These are phyloP conservation scores for Thera obeliscata DNA, from an alignment of 2,888 invertebrate genomes.

Conservation along the genomic window DNA sequence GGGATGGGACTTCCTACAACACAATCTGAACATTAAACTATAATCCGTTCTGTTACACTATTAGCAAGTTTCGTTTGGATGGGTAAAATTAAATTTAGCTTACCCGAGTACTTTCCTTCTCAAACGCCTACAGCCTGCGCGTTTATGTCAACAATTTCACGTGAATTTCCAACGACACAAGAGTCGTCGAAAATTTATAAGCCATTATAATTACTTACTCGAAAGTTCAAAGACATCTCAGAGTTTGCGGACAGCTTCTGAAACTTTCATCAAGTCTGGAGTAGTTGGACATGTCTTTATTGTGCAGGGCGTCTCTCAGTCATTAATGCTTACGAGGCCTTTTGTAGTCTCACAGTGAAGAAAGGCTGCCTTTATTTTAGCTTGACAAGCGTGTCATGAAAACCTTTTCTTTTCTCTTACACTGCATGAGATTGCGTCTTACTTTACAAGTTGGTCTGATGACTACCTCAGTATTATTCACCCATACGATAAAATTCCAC, in stretches of 20 bases:
- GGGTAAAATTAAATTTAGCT: conserved; percentile 6
- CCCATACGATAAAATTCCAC: neutral
- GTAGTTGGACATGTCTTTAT: conserved; percentile 61
- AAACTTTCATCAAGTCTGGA: conserved; percentile 65
- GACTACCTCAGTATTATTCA: neutral
- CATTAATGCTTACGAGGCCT: conserved; percentile 65
- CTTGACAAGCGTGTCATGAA: conserved; percentile 39
- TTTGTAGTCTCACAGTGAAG: conserved; percentile 60
- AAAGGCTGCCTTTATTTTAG: conserved; percentile 58
- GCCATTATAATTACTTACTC: conserved; percentile 42
- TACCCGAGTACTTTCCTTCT: conserved; percentile 16
- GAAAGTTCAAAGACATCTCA: conserved; percentile 43
- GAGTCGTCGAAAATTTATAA: conserved; percentile 35
- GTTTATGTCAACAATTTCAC: conserved; percentile 22
- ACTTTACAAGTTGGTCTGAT: neutral
- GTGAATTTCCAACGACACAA: conserved; percentile 36
- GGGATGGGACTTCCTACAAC: conserved; percentile 7
- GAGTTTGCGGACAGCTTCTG: conserved; percentile 43
- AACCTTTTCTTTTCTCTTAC: conserved; percentile 24
- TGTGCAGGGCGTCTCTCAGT: conserved; percentile 62
- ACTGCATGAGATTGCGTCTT: conserved; percentile 23
- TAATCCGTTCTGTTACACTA: neutral
- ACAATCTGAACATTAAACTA: conserved; percentile 1
- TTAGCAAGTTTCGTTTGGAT: neutral
- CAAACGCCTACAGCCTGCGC: conserved; percentile 14